Conservation (phyloP, 2,888 invertebrate species). For the Agrilus mali region DNA sequence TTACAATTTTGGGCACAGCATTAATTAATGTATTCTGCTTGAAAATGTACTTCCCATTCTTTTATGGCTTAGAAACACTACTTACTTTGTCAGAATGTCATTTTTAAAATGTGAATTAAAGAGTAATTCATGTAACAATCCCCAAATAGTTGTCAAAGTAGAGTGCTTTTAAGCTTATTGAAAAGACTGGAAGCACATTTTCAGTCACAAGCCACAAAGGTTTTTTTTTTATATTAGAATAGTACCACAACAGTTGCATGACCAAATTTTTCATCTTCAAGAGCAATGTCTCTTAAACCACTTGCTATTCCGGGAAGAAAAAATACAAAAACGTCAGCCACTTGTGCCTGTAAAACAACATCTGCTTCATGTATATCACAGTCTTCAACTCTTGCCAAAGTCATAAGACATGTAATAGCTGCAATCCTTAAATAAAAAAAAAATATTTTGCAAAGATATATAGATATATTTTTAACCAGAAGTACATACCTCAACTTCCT, state of each 20-base stretch:
- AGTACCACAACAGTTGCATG: constrained; percentile 47
- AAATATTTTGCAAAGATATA: neutral
- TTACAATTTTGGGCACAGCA: no score
- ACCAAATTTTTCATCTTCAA: constrained; percentile 44
- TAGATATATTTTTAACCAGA: neutral
- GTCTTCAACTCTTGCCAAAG: constrained; percentile 47
- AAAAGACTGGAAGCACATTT: no score
- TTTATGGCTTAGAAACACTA: no score
- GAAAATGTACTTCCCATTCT: no score
- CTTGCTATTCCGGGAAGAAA: constrained; percentile 52
- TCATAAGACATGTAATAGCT: constrained; percentile 47
- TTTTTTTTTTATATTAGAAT: constrained; percentile 1
- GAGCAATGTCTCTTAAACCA: constrained; percentile 45
- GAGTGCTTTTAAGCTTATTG: no score
- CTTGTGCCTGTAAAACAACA: constrained; percentile 36
- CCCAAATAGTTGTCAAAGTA: no score
- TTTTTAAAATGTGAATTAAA: no score
- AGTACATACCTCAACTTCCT: constrained; percentile 51
- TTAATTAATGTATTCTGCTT: no score
- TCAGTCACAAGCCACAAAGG: no score
- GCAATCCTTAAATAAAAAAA: constrained; percentile 29
- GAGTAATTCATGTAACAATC: no score
- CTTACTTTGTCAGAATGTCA: no score
- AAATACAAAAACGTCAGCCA: constrained; percentile 45
- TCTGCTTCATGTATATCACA: constrained; percentile 40